These are phyloP conservation scores for Sitta europaea DNA, from an alignment of 2,113 vertebrate genomes.

Conservation along the genomic window DNA sequence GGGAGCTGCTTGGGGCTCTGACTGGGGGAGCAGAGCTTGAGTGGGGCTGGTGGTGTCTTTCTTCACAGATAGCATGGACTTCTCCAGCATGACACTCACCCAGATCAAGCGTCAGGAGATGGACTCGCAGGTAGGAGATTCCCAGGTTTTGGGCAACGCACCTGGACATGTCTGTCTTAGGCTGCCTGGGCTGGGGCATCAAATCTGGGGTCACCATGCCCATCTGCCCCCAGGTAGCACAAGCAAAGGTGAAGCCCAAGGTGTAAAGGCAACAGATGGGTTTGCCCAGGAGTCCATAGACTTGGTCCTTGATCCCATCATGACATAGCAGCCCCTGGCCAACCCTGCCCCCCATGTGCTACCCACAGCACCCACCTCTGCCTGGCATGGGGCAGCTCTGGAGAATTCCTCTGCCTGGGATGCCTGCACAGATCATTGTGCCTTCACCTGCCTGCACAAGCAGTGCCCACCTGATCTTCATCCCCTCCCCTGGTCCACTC, in stretches of 20 bases:
- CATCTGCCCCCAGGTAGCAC: background rate
- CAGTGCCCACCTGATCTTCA: background rate
- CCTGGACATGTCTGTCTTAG: background rate
- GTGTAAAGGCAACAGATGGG: background rate
- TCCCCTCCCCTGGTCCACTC: background rate
- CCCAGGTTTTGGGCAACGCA: background rate
- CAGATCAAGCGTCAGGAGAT: conserved; percentile 98
- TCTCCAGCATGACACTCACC: conserved; percentile 92
- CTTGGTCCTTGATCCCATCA: background rate
- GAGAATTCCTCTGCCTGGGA: background rate
- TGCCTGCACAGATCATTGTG: background rate
- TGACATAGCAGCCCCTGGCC: background rate
- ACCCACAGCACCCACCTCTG: background rate
- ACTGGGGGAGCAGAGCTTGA: background rate
- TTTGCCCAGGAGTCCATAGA: background rate
- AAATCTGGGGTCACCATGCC: background rate
- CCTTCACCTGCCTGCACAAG: background rate
- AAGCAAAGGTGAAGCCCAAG: background rate
- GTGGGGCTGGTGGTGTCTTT: background rate
- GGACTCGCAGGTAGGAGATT: conserved; percentile 88
- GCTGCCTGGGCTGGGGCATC: background rate
- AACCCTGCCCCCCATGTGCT: fast-evolving
- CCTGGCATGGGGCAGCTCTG: fast-evolving
- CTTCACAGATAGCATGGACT: conserved; percentile 90
- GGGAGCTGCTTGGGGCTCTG: fast-evolving